phyloP scores from a whole-genome alignment of 2,888 invertebrate genomes.

The Melinaea marsaeus region DNA sequence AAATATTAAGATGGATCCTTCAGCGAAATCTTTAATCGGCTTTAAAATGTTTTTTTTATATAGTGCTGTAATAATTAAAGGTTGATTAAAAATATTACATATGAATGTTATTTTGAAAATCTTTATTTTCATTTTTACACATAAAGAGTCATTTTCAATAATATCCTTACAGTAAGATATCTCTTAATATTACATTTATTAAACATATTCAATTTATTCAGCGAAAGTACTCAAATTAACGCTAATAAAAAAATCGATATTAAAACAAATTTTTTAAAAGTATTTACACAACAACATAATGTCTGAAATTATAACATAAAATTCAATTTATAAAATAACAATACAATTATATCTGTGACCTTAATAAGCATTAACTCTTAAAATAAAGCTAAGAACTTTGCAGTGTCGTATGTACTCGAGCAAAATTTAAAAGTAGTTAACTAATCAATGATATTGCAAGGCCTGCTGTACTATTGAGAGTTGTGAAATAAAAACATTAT shows the following conservation, averaged over 20 bases:
- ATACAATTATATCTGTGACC: constrained; percentile 36
- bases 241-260: constrained; percentile 55
- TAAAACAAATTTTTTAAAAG: constrained; percentile 60
- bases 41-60: too few relatives aligned
- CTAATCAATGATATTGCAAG: constrained; percentile 32
- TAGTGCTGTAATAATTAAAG: too few relatives aligned
- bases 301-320: constrained; percentile 58
- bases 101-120: constrained; percentile 50
- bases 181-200: constrained; percentile 55
- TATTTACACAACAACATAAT: constrained; percentile 73
- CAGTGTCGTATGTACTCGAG: constrained; percentile 23
- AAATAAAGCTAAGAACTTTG: constrained; percentile 42
- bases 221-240: constrained; percentile 47
- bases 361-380: constrained; percentile 32
- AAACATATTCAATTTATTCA: constrained; percentile 46
- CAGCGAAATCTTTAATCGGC: too few relatives aligned
- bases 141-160: constrained; percentile 62
- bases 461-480: constrained; percentile 32
- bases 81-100: constrained; percentile 9
- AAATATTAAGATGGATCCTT: too few relatives aligned
- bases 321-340: constrained; percentile 63
- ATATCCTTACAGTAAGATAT: constrained; percentile 52
- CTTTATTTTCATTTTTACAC: constrained; percentile 70
- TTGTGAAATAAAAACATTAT: constrained; percentile 19
- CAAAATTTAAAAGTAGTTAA: constrained; percentile 20